phyloP scores from a whole-genome alignment of 2,113 vertebrate genomes.

The Telmatochromis brachygnathus region DNA sequence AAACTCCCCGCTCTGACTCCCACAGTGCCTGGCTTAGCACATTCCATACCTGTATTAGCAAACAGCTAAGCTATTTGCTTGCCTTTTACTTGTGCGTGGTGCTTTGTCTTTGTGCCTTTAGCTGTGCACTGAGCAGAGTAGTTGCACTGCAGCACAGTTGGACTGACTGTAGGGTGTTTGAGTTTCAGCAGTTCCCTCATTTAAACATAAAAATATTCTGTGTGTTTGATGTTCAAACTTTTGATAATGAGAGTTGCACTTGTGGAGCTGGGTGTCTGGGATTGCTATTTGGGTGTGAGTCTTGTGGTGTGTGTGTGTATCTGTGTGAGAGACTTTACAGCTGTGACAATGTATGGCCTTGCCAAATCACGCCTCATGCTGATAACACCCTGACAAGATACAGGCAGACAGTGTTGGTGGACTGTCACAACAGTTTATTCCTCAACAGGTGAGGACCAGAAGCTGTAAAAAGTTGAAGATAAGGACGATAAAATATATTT shows the following conservation, averaged over 20 bases:
- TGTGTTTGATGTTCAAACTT: neutral
- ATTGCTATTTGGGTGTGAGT: neutral
- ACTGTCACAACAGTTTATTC: slow-evolving; percentile 23
- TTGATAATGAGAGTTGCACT: neutral
- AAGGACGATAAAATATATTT: neutral
- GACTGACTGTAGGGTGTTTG: neutral
- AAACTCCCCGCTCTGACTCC: neutral
- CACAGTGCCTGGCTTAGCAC: slow-evolving; percentile 77
- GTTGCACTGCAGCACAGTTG: neutral
- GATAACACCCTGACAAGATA: slow-evolving; percentile 66
- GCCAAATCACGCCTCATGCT: slow-evolving; percentile 49
- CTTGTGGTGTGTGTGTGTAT: neutral
- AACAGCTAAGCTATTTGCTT: slow-evolving; percentile 78
- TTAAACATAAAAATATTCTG: neutral
- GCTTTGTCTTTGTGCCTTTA: neutral
- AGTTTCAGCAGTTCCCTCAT: neutral
- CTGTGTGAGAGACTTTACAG: slow-evolving; percentile 57
- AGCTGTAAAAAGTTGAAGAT: neutral
- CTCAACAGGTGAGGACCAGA: slow-evolving; percentile 13
- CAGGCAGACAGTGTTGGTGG: slow-evolving; percentile 28
- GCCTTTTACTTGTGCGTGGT: slow-evolving; percentile 2
- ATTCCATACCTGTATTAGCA: slow-evolving; percentile 85
- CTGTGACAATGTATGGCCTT: slow-evolving; percentile 67
- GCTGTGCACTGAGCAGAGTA: neutral
- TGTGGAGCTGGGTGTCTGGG: neutral